Evolutionary conservation across 1,140 invertebrate species (phyloP).

Genomic region (Drosophila sucinea): DNA sequence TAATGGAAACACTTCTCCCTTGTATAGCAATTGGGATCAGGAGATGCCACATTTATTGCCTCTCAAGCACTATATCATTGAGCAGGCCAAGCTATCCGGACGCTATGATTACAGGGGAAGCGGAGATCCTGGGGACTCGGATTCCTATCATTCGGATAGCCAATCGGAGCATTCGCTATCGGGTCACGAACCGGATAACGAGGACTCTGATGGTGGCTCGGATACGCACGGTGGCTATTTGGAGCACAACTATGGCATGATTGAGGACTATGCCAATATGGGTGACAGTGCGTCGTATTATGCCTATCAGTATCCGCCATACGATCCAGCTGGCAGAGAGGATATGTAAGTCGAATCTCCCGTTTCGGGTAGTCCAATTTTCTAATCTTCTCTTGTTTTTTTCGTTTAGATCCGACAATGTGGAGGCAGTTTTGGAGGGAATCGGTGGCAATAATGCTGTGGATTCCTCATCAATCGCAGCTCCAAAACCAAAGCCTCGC

Average conservation of each 20-base stretch:
- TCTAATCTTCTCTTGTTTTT: neutral
- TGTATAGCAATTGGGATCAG: conserved; percentile 90
- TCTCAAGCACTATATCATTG: conserved; percentile 93
- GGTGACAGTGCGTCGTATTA: conserved; percentile 85
- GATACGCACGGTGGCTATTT: conserved; percentile 87
- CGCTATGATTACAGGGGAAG: conserved; percentile 85
- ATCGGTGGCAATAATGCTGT: conserved; percentile 65
- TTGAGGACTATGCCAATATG: conserved; percentile 82
- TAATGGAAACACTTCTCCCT: conserved; percentile 86
- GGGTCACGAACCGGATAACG: conserved; percentile 88
- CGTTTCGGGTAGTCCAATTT: neutral
- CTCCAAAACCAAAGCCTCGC: conserved; percentile 69
- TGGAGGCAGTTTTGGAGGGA: conserved; percentile 80
- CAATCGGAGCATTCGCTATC: conserved; percentile 85
- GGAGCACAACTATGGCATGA: conserved; percentile 84
- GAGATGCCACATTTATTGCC: conserved; percentile 90
- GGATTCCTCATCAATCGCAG: conserved; percentile 32
- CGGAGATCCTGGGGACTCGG: conserved; percentile 86
- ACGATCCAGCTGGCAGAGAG: conserved; percentile 80
- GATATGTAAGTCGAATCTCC: conserved; percentile 70
- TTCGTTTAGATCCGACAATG: conserved; percentile 72
- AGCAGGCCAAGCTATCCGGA: conserved; percentile 91
- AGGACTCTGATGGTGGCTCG: conserved; percentile 87
- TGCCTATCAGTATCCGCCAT: conserved; percentile 84
- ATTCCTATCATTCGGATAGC: conserved; percentile 86